Conservation (phyloP, 2,113 vertebrate genomes). For the Myrmecophaga tridactyla region DNA sequence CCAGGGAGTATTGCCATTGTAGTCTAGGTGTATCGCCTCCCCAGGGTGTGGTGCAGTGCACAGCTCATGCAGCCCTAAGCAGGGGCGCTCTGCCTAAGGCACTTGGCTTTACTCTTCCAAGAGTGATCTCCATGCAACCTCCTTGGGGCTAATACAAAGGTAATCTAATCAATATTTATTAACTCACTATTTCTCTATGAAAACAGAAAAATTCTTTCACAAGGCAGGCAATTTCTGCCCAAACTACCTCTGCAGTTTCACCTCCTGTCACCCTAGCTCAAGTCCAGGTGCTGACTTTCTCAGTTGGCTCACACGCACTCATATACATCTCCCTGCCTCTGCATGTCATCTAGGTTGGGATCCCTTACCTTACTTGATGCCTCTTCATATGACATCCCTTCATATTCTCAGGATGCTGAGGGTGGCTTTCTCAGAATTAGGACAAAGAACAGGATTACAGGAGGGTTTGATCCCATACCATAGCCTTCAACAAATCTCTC, state of each 20-base stretch:
- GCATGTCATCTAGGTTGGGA: not conserved
- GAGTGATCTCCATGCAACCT: not conserved
- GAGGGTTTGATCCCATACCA: not conserved
- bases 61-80: not conserved
- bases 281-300: not conserved
- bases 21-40: too few species aligned
- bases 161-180: not conserved
- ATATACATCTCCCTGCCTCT: not conserved
- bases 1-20: not conserved
- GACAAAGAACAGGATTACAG: not conserved
- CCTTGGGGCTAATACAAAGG: not conserved
- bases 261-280: not conserved
- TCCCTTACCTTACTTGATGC: not conserved
- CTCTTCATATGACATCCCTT: not conserved
- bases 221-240: not conserved
- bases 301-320: not conserved
- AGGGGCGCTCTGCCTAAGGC: not conserved
- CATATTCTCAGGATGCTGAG: too few species aligned
- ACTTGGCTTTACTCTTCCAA: not conserved
- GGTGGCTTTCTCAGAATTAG: not conserved
- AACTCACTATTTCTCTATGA: not conserved
- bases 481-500: not conserved
- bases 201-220: not conserved
- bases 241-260: not conserved
- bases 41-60: accelerated